Conservation (phyloP, 2,797 vertebrate species). For the Psittacula echo region DNA sequence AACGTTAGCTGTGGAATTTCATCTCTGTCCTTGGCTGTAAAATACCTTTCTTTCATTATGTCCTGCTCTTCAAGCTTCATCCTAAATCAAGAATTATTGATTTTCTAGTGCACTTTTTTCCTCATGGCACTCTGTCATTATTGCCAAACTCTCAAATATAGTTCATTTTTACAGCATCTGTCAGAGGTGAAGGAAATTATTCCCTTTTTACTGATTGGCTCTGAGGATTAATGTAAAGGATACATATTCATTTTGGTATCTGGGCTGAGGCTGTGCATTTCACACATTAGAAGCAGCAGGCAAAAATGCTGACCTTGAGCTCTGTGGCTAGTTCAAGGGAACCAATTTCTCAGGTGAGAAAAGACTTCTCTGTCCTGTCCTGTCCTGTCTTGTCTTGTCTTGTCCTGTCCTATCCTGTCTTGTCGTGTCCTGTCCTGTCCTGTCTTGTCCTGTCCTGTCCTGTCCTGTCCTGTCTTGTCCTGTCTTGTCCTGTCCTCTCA, state of each 20-base stretch:
- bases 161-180: background rate
- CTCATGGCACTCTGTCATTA: background rate
- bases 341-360: background rate
- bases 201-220: background rate
- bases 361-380: background rate
- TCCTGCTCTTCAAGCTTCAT: background rate
- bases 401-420: background rate
- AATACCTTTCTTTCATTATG: background rate
- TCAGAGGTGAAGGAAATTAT: background rate
- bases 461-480: background rate
- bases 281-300: background rate
- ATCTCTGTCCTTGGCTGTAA: background rate
- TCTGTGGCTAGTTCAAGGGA: background rate
- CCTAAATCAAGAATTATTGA: background rate
- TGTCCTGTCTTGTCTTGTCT: background rate
- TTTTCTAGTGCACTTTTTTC: background rate
- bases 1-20: background rate
- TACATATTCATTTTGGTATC: background rate
- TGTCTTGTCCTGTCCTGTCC: background rate
- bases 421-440: background rate
- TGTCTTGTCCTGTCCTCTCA: background rate
- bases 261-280: background rate
- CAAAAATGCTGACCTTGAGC: background rate
- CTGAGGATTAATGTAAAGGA: background rate
- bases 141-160: background rate